Conservation (phyloP, 2,888 invertebrate genomes). For the Troides aeacus region DNA sequence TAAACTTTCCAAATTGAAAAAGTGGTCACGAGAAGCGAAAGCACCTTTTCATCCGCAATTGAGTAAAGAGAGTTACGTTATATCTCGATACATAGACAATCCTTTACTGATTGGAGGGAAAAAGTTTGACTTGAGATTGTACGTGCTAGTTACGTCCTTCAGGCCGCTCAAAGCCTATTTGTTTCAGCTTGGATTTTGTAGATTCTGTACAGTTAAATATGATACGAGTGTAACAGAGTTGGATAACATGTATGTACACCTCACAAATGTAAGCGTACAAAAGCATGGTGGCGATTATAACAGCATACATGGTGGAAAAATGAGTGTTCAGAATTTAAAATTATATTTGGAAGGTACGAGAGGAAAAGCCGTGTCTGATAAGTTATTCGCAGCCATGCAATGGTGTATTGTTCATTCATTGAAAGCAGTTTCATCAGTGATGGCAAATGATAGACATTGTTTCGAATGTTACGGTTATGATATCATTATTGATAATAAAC, state of each 20-base stretch:
- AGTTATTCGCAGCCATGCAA: slow-evolving; percentile 93
- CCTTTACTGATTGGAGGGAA: slow-evolving; percentile 97
- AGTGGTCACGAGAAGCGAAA: slow-evolving; percentile 88
- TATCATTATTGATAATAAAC: slow-evolving; percentile 95
- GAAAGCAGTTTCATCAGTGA: slow-evolving; percentile 95
- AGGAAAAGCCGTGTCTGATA: slow-evolving; percentile 93
- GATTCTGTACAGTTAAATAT: slow-evolving; percentile 98
- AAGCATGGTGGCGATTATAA: slow-evolving; percentile 98
- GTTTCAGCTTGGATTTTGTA: slow-evolving; percentile 95
- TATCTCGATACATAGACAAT: slow-evolving; percentile 97
- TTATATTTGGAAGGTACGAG: slow-evolving; percentile 95
- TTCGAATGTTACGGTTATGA: slow-evolving; percentile 98
- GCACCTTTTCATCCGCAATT: slow-evolving; percentile 88
- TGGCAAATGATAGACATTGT: slow-evolving; percentile 96
- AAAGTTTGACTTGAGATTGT: slow-evolving; percentile 95
- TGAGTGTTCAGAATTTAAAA: slow-evolving; percentile 94
- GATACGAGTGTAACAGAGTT: slow-evolving; percentile 92
- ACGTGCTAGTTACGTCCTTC: slow-evolving; percentile 95
- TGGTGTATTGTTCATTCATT: slow-evolving; percentile 96
- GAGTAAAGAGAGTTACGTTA: slow-evolving; percentile 94
- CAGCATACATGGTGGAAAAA: slow-evolving; percentile 95
- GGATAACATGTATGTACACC: slow-evolving; percentile 96
- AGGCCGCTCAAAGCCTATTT: slow-evolving; percentile 96
- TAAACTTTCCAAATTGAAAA: slow-evolving; percentile 94
- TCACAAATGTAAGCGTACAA: slow-evolving; percentile 97